Evolutionary conservation across 1,140 invertebrate genomes (phyloP).

Genomic region (Orius laevigatus): DNA sequence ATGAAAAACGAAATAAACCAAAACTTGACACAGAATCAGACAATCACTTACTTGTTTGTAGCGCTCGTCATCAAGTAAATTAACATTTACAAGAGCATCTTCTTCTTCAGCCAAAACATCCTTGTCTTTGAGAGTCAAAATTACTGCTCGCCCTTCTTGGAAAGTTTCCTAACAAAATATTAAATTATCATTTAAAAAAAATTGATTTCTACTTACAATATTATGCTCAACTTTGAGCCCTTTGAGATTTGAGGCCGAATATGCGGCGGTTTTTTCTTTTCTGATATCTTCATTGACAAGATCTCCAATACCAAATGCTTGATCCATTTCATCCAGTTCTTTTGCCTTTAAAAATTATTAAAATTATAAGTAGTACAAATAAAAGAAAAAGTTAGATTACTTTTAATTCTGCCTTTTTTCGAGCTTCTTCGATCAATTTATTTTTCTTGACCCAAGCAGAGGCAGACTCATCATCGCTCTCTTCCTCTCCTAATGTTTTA

Average conservation of each 20-base stretch:
- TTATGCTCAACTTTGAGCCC: slow-evolving; percentile 83
- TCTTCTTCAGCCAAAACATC: slow-evolving; percentile 67
- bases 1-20: background rate
- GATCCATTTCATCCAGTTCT: slow-evolving; percentile 85
- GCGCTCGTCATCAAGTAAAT: slow-evolving; percentile 83
- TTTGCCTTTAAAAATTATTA: slow-evolving; percentile 47
- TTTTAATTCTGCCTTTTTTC: slow-evolving; percentile 68
- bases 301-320: slow-evolving; percentile 77
- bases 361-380: background rate
- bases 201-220: slow-evolving; percentile 32
- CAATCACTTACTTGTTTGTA: slow-evolving; percentile 50
- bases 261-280: slow-evolving; percentile 41
- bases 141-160: slow-evolving; percentile 65
- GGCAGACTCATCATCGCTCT: slow-evolving; percentile 48
- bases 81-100: slow-evolving; percentile 91
- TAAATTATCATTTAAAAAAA: slow-evolving; percentile 3
- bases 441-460: slow-evolving; percentile 68
- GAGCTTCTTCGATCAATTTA: slow-evolving; percentile 60
- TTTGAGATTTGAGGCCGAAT: slow-evolving; percentile 50
- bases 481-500: slow-evolving; percentile 54
- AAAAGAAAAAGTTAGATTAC: slow-evolving; percentile 31
- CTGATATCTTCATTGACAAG: slow-evolving; percentile 63
- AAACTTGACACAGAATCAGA: slow-evolving; percentile 5
- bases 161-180: slow-evolving; percentile 40
- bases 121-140: slow-evolving; percentile 89